A percentile compares a stretch with the other conserved stretches of the same genome.
These are phyloP conservation scores for Paracanthobrama guichenoti DNA, from an alignment of 2,113 vertebrate genomes.

Conservation along the genomic window DNA sequence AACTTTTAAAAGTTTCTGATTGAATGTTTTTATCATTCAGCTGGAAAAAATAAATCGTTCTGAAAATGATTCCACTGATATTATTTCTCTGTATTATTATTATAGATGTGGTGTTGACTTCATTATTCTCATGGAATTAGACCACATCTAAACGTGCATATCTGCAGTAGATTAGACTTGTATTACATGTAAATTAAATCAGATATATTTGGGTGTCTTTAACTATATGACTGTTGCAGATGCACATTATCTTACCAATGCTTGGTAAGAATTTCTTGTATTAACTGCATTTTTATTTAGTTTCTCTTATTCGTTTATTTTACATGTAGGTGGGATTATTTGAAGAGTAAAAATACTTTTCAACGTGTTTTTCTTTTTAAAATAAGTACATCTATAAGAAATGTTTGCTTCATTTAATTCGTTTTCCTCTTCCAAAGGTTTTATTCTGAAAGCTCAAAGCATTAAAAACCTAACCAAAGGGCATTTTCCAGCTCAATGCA, in stretches of 20 bases:
- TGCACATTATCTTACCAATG: neutral
- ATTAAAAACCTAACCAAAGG: neutral
- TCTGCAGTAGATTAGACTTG: neutral
- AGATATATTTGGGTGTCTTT: too few relatives aligned
- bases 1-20: neutral
- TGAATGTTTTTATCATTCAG: neutral
- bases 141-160: neutral
- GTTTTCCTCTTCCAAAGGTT: neutral
- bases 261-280: neutral
- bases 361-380: neutral
- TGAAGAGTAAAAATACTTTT: neutral
- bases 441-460: neutral
- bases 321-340: neutral
- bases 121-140: too few relatives aligned
- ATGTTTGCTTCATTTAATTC: neutral
- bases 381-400: neutral
- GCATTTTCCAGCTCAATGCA: neutral
- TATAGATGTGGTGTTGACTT: neutral
- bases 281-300: neutral
- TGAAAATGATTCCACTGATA: neutral
- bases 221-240: too few relatives aligned
- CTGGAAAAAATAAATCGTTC: neutral
- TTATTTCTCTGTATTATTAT: neutral
- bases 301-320: neutral
- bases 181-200: too few relatives aligned